Base-by-base conservation (phyloP, 2,888 invertebrate genomes). In the Rhingia campestris region DNA sequence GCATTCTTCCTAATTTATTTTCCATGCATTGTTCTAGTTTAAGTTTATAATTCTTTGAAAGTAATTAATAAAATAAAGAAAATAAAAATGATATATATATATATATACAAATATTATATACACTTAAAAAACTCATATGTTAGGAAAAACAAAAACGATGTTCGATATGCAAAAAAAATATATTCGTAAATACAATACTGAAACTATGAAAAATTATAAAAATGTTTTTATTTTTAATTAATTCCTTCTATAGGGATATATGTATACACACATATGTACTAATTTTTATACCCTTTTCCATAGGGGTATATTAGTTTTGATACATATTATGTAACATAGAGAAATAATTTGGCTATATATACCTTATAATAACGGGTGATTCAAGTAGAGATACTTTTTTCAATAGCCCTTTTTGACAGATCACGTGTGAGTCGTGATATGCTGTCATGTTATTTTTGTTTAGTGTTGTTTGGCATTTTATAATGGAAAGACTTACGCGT, bases 91-190 rank as follows among this genome's bases (percentile, higher is more conserved):
- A 22, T 22, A 22, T 22, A 22, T 22, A 22, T n/a, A n/a, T n/a
- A 86, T 77, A 86, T 80, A 82, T 86, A 87, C 70, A 86, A 87
- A 86, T 87, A 87, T 86, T 86, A 86, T 86, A 84, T 80, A 84
- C 84, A 80, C 84, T 80, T 74, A 73, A 80, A 79, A 80, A 86
- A 86, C 86, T 86, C 86, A 86, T 86, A 87, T 86, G 86, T 87
- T 87, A 87, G 70, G 77, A 85, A 86, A 86, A 81, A 59, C n/a
- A 59, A 72, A 64, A 86, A 86, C 77, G 64, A 86, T 86, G 86
- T 77, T 81, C 85, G 86, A 86, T 77, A 81, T 81, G 86, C 85
- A 81, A 80, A 22, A 22, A 72, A 86, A 86, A 81, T 86, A 86
- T 81, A 81, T 86, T 86, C 75, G 81, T 76, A 75, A 84, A 84